Conservation (phyloP, 2,797 vertebrate species). For the Sebastes kiyomatsui region DNA sequence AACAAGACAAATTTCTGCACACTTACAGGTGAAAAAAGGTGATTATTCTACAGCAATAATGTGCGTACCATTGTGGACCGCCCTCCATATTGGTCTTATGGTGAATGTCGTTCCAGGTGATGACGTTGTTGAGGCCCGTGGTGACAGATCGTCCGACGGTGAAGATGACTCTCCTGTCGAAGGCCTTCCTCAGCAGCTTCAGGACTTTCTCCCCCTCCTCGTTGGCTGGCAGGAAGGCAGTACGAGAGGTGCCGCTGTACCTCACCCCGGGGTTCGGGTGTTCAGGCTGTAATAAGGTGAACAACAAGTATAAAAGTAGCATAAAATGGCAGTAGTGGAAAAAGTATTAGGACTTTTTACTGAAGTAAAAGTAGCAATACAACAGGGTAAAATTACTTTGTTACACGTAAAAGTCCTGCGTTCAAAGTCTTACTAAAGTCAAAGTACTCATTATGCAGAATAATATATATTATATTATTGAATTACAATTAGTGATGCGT, state of each 20-base stretch:
- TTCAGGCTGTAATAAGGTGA: slow-evolving; percentile 71
- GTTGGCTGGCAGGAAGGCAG: slow-evolving; percentile 85
- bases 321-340: too few species aligned
- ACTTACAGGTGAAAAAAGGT: background rate
- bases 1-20: background rate
- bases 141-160: slow-evolving; percentile 86
- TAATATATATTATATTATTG: too few species aligned
- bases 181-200: slow-evolving; percentile 85
- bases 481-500: too few species aligned
- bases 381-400: too few species aligned
- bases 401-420: too few species aligned
- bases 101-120: slow-evolving; percentile 90
- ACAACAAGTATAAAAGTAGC: background rate
- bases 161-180: slow-evolving; percentile 86
- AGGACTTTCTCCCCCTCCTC: slow-evolving; percentile 86
- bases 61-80: slow-evolving; percentile 82
- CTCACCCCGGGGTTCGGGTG: slow-evolving; percentile 86
- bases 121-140: slow-evolving; percentile 85
- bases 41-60: background rate
- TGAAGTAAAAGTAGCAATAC: too few species aligned
- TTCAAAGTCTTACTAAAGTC: too few species aligned
- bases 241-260: slow-evolving; percentile 82
- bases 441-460: too few species aligned
- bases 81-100: slow-evolving; percentile 86
- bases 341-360: too few species aligned